Conservation (phyloP, 2,113 vertebrate genomes). For the Zeus faber region DNA sequence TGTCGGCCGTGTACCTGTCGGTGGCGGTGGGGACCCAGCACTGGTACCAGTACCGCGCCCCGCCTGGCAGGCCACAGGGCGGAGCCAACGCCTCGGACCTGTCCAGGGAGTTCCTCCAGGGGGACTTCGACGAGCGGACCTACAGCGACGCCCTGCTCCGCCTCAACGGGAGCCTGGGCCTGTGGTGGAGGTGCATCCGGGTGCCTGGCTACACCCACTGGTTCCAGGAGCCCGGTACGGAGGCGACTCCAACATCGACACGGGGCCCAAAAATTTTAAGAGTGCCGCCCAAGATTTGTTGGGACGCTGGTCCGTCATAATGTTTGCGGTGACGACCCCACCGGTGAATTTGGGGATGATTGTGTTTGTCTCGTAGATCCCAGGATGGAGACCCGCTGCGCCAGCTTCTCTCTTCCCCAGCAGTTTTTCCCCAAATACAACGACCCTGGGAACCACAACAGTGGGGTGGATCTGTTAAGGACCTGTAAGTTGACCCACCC, state of each 20-base stretch:
- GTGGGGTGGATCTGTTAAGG: slow-evolving; percentile 84
- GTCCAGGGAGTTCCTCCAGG: slow-evolving; percentile 67
- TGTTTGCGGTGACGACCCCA: background rate
- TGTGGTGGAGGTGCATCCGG: slow-evolving; percentile 91
- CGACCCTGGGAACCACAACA: slow-evolving; percentile 76
- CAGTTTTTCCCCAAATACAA: slow-evolving; percentile 85
- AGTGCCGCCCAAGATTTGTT: no score
- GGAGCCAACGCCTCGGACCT: slow-evolving; percentile 70
- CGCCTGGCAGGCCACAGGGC: slow-evolving; percentile 62
- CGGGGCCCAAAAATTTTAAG: no score
- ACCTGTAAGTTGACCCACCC: slow-evolving; percentile 84
- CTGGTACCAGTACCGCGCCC: slow-evolving; percentile 91
- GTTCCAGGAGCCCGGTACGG: slow-evolving; percentile 80
- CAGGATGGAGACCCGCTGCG: slow-evolving; percentile 78
- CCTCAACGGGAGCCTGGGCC: slow-evolving; percentile 85
- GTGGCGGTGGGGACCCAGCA: slow-evolving; percentile 91
- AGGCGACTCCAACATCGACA: background rate
- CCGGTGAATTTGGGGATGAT: slow-evolving; percentile 8
- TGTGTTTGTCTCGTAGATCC: slow-evolving; percentile 61
- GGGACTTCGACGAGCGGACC: slow-evolving; percentile 77
- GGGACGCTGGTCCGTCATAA: background rate
- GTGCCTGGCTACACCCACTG: slow-evolving; percentile 69
- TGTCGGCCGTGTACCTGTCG: slow-evolving; percentile 92
- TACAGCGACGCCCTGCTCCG: slow-evolving; percentile 79
- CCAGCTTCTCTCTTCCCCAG: slow-evolving; percentile 86